Percentiles rank a stretch among this genome's conserved stretches.
phyloP scores from a whole-genome alignment of 1,140 invertebrate genomes.

The Drosophila sulfurigaster region DNA sequence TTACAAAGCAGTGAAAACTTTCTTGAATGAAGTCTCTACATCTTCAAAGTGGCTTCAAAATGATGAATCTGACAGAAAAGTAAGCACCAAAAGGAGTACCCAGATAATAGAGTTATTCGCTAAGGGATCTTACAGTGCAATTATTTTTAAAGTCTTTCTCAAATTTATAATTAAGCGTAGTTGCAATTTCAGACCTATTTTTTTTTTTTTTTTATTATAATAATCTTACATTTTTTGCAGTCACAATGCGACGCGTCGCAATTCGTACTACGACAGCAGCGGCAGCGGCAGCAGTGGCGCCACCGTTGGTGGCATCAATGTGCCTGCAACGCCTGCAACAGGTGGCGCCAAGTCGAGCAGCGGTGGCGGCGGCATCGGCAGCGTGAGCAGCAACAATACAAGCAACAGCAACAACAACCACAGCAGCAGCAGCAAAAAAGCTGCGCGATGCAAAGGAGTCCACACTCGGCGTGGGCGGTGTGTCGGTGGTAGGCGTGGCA shows the following conservation, averaged over 20 bases:
- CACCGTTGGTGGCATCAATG: slow-evolving; percentile 6
- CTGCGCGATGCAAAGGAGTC: slow-evolving; percentile 58
- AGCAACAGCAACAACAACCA: slow-evolving; percentile 30
- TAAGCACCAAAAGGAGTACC: no score
- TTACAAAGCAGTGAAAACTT: no score
- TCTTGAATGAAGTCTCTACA: no score
- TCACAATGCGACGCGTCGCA: slow-evolving; percentile 64
- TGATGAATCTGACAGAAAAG: no score
- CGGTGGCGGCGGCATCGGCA: slow-evolving; percentile 18
- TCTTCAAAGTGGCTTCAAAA: no score
- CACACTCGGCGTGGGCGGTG: slow-evolving; percentile 23
- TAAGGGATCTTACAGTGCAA: no score
- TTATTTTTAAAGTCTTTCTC: not conserved
- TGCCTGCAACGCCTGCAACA: slow-evolving; percentile 27
- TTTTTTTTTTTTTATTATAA: not conserved
- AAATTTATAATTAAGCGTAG: not conserved
- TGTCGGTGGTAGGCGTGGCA: slow-evolving; percentile 30
- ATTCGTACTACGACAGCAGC: slow-evolving; percentile 73
- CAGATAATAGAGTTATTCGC: no score
- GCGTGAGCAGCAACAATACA: slow-evolving; percentile 27
- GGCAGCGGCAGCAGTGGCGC: slow-evolving; percentile 40
- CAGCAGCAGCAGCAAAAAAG: slow-evolving; percentile 38
- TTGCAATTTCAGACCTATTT: not conserved
- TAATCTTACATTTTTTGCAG: slow-evolving; percentile 29
- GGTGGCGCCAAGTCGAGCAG: slow-evolving; percentile 40